phyloP scores from a whole-genome alignment of 2,888 invertebrate genomes.

The Acleris holmiana region DNA sequence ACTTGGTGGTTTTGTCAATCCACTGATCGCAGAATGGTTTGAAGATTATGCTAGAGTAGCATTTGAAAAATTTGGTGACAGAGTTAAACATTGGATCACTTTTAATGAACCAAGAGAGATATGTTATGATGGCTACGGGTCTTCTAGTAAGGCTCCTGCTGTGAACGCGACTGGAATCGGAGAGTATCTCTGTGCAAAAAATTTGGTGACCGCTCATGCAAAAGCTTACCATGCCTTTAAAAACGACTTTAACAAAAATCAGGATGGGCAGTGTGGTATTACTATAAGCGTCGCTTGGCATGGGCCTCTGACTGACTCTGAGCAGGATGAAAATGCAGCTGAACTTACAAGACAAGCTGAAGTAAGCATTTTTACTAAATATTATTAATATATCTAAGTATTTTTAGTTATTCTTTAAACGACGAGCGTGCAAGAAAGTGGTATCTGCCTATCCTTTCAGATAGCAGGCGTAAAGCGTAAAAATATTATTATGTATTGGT shows the following conservation, averaged over 20 bases:
- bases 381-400: too few species aligned
- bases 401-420: too few species aligned
- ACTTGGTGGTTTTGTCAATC: slow-evolving; percentile 70
- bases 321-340: slow-evolving; percentile 25
- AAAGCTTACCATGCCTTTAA: slow-evolving; percentile 52
- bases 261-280: slow-evolving; percentile 23
- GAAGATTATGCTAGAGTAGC: slow-evolving; percentile 60
- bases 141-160: slow-evolving; percentile 46
- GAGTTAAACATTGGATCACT: slow-evolving; percentile 74
- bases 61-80: slow-evolving; percentile 61
- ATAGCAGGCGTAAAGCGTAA: too few species aligned
- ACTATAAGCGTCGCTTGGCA: slow-evolving; percentile 5
- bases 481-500: too few species aligned
- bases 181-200: slow-evolving; percentile 66
- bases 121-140: slow-evolving; percentile 61
- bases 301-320: slow-evolving; percentile 16
- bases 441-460: too few species aligned
- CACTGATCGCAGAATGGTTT: slow-evolving; percentile 58
- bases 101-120: slow-evolving; percentile 72
- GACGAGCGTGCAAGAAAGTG: too few species aligned
- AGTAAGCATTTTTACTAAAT: not conserved
- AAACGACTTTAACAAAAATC: slow-evolving; percentile 25
- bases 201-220: slow-evolving; percentile 76
- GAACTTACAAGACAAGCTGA: slow-evolving; percentile 15
- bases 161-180: slow-evolving; percentile 58